Evolutionary conservation across 2,113 vertebrate species (phyloP).

Genomic region (Cepphus grylle): DNA sequence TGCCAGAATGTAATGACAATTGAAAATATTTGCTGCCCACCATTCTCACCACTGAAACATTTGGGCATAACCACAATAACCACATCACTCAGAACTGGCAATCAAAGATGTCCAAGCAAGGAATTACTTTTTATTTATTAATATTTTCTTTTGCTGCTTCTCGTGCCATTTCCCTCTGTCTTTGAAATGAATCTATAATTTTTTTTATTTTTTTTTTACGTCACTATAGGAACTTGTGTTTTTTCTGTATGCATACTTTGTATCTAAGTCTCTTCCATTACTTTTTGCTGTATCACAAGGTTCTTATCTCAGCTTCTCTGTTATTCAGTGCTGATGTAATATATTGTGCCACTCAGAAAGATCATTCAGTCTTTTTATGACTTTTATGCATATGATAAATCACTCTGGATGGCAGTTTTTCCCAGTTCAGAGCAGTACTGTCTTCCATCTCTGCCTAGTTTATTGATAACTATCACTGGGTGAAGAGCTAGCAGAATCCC

Average conservation of each 20-base stretch:
- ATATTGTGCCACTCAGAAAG: slow-evolving; percentile 45
- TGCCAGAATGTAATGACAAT: background rate
- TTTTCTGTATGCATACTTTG: background rate
- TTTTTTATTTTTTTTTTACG: background rate
- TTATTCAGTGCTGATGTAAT: slow-evolving; percentile 44
- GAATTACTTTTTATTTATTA: background rate
- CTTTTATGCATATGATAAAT: slow-evolving; percentile 57
- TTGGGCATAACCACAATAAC: background rate
- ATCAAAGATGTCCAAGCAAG: background rate
- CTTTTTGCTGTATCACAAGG: background rate
- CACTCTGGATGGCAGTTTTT: slow-evolving; percentile 31
- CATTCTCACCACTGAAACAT: background rate
- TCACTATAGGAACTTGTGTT: background rate
- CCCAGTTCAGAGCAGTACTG: slow-evolving; percentile 20
- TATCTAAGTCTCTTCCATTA: background rate
- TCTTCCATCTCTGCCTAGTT: slow-evolving; percentile 45
- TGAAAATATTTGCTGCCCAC: background rate
- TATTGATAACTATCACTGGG: slow-evolving; percentile 46
- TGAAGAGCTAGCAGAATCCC: background rate
- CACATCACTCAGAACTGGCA: background rate
- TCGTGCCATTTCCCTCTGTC: background rate
- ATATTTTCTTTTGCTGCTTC: background rate
- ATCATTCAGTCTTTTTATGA: slow-evolving; percentile 40
- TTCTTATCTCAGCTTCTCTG: slow-evolving; percentile 38
- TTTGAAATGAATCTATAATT: background rate